Base-by-base conservation (phyloP, 2,113 vertebrate genomes). In the Bambusicola thoracicus region DNA sequence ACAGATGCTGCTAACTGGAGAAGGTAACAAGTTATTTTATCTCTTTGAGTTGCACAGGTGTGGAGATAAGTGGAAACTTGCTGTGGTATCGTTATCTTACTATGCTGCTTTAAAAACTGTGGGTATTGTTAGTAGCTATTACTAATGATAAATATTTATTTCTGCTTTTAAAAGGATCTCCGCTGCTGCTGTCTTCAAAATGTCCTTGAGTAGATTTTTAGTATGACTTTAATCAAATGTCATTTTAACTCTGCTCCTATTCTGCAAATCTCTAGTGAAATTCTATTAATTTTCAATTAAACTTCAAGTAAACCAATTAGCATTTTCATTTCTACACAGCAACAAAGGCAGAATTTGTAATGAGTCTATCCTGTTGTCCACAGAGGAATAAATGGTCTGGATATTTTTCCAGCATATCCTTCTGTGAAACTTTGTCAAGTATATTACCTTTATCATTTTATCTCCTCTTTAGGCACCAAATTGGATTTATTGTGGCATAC, bases 281-380 rank as follows among this genome's bases (percentile, higher is more conserved):
- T 97, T 97, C 91, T 96, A 97, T 97, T 97, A 97, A 97, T 97
- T 97, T 97, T 97, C 97, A 96, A 97, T 97, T 97, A 97, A 97
- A 96, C 95, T 97, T 97, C 96, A 95, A 97, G 95, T 96, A 97
- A 97, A 97, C 95, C 96, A 97, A 97, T 97, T 97, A 96, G 96
- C 93, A 97, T 97, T 97, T 97, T 96, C 93, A 96, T 97, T 97
- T 97, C 90, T 95, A 88, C 89, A 29, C 89, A 94, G 96, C 84
- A 96, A 96, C 95, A 97, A 96, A 97, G 94, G 91, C 94, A 97
- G 96, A 97, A 97, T 97, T 62, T 67, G 78, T 96, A 97, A 97
- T 97, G 96, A 96, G 89, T 59, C 89, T 87, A 79, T 87, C 73
- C 91, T 81, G 91, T 95, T 83, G 79, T 89, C 95, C 92, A 80